phyloP scores from a whole-genome alignment of 2,797 vertebrate species.

The Benthosema pterotum region DNA sequence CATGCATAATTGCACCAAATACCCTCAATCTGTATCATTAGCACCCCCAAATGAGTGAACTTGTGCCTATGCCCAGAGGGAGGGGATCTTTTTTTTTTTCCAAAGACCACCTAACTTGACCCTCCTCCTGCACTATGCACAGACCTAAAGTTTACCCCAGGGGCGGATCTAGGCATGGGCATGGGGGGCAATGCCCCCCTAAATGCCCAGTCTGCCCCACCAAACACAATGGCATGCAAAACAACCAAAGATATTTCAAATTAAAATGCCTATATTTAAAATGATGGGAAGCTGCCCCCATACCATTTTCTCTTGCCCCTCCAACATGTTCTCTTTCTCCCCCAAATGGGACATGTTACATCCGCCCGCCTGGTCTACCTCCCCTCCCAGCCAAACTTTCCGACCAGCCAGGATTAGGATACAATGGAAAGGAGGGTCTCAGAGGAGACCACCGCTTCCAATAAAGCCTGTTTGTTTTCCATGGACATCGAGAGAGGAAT shows the following conservation, averaged over 20 bases:
- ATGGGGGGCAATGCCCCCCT: too few relatives aligned
- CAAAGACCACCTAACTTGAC: neutral
- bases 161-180: too few relatives aligned
- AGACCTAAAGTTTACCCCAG: neutral
- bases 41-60: constrained; percentile 9
- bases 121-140: neutral
- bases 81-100: neutral
- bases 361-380: neutral
- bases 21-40: constrained; percentile 16
- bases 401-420: constrained; percentile 17
- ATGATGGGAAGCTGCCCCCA: too few relatives aligned
- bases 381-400: constrained; percentile 21
- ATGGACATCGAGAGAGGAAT: constrained; percentile 40
- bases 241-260: too few relatives aligned
- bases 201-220: too few relatives aligned
- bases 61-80: constrained; percentile 6
- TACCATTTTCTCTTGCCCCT: too few relatives aligned
- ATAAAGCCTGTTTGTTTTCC: constrained; percentile 15
- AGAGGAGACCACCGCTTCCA: neutral
- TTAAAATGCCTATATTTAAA: too few relatives aligned
- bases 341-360: too few relatives aligned
- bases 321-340: too few relatives aligned
- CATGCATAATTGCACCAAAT: neutral
- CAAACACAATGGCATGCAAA: too few relatives aligned
- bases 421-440: constrained; percentile 25